phyloP scores from a whole-genome alignment of 2,113 vertebrate species.

The Chauna torquata region DNA sequence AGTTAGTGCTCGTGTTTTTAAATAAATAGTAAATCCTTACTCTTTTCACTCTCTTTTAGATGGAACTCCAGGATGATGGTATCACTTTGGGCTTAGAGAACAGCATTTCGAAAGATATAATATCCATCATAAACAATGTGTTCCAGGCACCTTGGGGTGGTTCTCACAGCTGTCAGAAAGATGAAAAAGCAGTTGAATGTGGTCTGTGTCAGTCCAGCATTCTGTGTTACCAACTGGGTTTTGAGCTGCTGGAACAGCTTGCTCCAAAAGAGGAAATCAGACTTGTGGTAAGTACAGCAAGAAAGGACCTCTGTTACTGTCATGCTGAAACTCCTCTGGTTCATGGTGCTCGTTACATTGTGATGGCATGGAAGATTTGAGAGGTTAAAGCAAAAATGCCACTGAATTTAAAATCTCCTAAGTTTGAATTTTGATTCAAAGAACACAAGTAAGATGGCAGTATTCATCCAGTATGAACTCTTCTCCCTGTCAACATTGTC shows the following conservation, averaged over 20 bases:
- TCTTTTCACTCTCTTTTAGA: slow-evolving; percentile 78
- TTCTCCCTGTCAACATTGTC: not conserved
- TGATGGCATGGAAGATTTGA: not conserved
- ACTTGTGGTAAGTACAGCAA: slow-evolving; percentile 90
- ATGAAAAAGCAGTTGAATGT: slow-evolving; percentile 92
- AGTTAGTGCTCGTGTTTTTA: not conserved
- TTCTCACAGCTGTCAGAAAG: slow-evolving; percentile 96
- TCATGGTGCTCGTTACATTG: not conserved
- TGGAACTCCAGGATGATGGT: slow-evolving; percentile 98
- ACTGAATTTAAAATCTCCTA: not conserved
- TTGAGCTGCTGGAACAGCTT: slow-evolving; percentile 92
- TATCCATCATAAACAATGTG: slow-evolving; percentile 97
- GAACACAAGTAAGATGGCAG: not conserved
- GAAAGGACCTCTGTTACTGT: not conserved
- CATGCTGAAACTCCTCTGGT: not conserved
- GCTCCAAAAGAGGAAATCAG: slow-evolving; percentile 95
- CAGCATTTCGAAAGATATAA: slow-evolving; percentile 92
- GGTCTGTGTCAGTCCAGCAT: slow-evolving; percentile 97
- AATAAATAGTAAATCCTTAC: slow-evolving; percentile 17
- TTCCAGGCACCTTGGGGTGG: slow-evolving; percentile 98
- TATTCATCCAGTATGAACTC: not conserved
- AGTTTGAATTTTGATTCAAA: not conserved
- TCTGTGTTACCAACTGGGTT: slow-evolving; percentile 97
- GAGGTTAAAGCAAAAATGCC: not conserved
- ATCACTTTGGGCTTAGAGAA: slow-evolving; percentile 94